Evolutionary conservation across 2,888 invertebrate species (phyloP).

Genomic region (Drosophila ustulata): DNA sequence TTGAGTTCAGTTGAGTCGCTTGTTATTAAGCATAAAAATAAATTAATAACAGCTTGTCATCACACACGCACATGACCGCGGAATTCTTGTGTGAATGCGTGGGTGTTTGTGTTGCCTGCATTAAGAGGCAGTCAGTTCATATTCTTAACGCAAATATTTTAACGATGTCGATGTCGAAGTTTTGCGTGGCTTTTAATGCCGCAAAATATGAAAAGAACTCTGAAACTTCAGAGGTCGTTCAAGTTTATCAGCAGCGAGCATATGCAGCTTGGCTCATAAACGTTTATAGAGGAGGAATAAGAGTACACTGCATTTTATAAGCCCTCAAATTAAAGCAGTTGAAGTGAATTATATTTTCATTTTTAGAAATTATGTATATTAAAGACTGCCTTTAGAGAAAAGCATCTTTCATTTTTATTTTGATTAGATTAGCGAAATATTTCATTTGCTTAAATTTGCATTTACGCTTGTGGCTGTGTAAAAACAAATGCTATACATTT

Average conservation of each 20-base stretch:
- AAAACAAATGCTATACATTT: not conserved
- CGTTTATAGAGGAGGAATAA: conserved; percentile 6
- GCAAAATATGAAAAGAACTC: conserved; percentile 24
- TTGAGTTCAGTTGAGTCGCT: conserved; percentile 15
- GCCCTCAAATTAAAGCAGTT: not conserved
- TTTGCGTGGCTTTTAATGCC: conserved; percentile 25
- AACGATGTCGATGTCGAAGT: conserved; percentile 58
- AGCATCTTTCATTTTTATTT: not conserved
- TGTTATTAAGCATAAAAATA: conserved; percentile 77
- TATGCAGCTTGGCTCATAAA: conserved; percentile 35
- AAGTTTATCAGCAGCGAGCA: conserved; percentile 33
- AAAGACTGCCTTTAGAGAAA: no score
- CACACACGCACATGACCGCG: conserved; percentile 9
- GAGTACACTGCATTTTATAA: not conserved
- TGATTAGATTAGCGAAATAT: not conserved
- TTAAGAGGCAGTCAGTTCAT: conserved; percentile 63
- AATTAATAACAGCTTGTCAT: conserved; percentile 66
- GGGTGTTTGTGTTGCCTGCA: conserved; percentile 21
- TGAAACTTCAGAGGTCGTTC: conserved; percentile 24
- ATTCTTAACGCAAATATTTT: conserved; percentile 63
- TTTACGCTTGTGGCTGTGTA: not conserved
- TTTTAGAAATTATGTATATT: no score
- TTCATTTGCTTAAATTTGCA: not conserved
- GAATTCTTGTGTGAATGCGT: conserved; percentile 7
- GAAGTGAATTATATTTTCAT: no score